These are phyloP conservation scores for Macrochelys suwanniensis DNA, from an alignment of 2,797 vertebrate genomes.

Conservation along the genomic window DNA sequence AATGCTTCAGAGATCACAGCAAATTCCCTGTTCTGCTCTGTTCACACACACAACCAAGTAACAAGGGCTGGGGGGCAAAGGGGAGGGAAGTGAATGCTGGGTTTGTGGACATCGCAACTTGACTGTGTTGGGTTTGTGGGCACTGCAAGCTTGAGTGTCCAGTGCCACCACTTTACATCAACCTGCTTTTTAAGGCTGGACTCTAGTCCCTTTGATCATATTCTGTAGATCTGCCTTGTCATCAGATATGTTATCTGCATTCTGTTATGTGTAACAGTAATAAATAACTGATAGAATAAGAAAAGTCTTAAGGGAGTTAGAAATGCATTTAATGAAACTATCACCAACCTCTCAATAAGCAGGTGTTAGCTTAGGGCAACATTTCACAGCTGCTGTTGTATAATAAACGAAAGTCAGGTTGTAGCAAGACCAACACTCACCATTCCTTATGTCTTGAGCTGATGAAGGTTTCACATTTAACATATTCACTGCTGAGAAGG, in stretches of 20 bases:
- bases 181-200: neutral
- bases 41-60: neutral
- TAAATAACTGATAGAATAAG: fast-evolving
- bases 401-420: neutral
- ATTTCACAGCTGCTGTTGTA: neutral
- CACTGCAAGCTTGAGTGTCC: fast-evolving
- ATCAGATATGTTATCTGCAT: neutral
- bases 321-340: neutral
- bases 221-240: neutral
- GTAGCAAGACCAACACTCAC: neutral
- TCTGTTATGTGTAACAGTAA: fast-evolving
- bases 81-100: neutral
- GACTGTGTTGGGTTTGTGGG: neutral
- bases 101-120: neutral
- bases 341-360: neutral
- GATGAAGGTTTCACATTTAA: neutral
- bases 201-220: neutral
- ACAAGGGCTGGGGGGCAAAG: neutral
- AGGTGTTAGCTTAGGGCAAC: neutral
- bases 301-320: neutral
- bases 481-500: neutral
- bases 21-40: neutral
- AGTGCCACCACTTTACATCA: neutral
- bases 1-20: neutral
- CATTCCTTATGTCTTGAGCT: neutral